These are phyloP conservation scores for Heterodera schachtii DNA, from an alignment of 1,140 invertebrate genomes.

Conservation along the genomic window DNA sequence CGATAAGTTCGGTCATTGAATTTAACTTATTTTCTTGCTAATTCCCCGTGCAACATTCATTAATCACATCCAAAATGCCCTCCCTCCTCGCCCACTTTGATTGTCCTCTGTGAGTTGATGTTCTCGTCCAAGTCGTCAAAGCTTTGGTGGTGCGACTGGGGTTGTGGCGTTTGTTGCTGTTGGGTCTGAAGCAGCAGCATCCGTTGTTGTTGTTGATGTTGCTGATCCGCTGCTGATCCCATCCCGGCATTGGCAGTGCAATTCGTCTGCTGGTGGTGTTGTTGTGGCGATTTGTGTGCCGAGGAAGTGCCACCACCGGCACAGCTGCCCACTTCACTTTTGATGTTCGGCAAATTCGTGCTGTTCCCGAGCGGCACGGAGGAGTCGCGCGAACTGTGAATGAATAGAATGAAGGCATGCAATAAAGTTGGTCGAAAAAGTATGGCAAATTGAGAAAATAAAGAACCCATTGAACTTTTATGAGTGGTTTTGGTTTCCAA, in stretches of 20 bases:
- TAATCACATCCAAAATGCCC: too few species aligned
- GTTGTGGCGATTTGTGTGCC: not conserved
- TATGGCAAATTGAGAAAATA: too few species aligned
- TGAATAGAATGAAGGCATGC: not conserved
- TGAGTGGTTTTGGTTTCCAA: too few species aligned
- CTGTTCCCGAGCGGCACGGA: slow-evolving; percentile 8
- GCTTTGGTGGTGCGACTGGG: slow-evolving; percentile 25
- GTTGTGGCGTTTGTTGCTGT: too few species aligned
- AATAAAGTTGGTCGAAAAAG: too few species aligned
- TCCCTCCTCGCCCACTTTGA: slow-evolving; percentile 33
- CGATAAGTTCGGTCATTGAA: too few species aligned
- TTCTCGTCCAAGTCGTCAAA: slow-evolving; percentile 29
- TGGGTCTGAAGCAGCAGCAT: slow-evolving; percentile 24
- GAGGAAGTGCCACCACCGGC: slow-evolving; percentile 10
- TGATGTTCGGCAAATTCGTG: slow-evolving; percentile 29
- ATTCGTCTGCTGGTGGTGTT: too few species aligned
- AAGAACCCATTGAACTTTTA: too few species aligned
- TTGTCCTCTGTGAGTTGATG: slow-evolving; percentile 36
- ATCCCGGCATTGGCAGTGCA: too few species aligned
- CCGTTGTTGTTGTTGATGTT: slow-evolving; percentile 20
- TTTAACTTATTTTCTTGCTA: too few species aligned
- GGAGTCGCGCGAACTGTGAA: slow-evolving; percentile 19
- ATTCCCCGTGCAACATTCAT: too few species aligned
- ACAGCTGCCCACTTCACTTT: slow-evolving; percentile 20
- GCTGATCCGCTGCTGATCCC: not conserved